These are phyloP conservation scores for Centrocercus urophasianus DNA, from an alignment of 2,113 vertebrate genomes.

Conservation along the genomic window DNA sequence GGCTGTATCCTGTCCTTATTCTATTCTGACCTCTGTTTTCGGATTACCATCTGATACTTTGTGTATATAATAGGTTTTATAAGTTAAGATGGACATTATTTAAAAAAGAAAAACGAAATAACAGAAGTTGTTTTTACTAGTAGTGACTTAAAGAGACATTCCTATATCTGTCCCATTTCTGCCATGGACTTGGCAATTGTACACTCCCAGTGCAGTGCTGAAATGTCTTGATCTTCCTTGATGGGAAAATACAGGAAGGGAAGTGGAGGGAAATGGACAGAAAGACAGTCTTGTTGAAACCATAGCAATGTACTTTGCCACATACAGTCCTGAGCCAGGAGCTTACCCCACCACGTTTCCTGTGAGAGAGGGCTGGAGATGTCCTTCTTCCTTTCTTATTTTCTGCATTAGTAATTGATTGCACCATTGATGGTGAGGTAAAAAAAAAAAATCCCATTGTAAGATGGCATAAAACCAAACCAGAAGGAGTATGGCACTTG, in stretches of 20 bases:
- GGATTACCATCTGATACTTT: background rate
- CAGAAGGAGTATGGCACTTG: background rate
- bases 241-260: background rate
- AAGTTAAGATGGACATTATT: background rate
- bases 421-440: background rate
- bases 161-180: background rate
- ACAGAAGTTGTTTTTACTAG: background rate
- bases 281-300: background rate
- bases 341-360: background rate
- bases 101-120: background rate
- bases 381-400: background rate
- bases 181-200: background rate
- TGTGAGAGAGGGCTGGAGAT: background rate
- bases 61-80: background rate
- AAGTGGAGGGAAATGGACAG: background rate
- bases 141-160: background rate
- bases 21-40: background rate
- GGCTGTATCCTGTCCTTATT: background rate
- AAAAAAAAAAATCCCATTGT: background rate
- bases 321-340: background rate
- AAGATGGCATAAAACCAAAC: background rate
- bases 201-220: background rate
- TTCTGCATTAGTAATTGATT: background rate
- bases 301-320: too few relatives aligned
- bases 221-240: background rate